A percentile compares a stretch with the other conserved stretches of the same genome.
These are phyloP conservation scores for Tetranychus truncatus DNA, from an alignment of 2,888 invertebrate genomes.

Conservation along the genomic window DNA sequence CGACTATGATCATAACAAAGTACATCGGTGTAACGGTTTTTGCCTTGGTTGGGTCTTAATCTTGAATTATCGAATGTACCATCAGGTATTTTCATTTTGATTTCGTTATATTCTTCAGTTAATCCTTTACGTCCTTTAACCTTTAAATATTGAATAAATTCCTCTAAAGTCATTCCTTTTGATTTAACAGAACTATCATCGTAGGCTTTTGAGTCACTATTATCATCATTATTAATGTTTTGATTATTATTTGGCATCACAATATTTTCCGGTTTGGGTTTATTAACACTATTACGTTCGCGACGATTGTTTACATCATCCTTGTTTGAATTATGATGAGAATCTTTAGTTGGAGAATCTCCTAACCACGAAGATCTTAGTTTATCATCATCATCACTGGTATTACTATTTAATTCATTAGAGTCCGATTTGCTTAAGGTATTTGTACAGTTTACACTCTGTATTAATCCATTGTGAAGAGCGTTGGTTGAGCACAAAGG, in stretches of 20 bases:
- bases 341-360: background rate
- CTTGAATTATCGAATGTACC: slow-evolving; percentile 72
- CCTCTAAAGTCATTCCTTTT: slow-evolving; percentile 43
- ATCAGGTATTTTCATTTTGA: slow-evolving; percentile 58
- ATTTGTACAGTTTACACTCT: background rate
- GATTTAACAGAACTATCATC: slow-evolving; percentile 7
- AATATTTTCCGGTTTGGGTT: slow-evolving; percentile 11
- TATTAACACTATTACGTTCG: slow-evolving; percentile 5
- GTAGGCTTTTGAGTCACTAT: background rate
- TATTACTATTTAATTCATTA: slow-evolving; percentile 8
- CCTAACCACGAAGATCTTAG: background rate
- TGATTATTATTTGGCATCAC: background rate
- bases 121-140: slow-evolving; percentile 53
- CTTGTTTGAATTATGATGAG: background rate
- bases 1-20: slow-evolving; percentile 87
- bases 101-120: slow-evolving; percentile 62
- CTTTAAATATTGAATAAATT: slow-evolving; percentile 56
- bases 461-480: slow-evolving; percentile 6
- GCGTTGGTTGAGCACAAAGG: background rate
- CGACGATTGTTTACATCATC: background rate
- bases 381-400: slow-evolving; percentile 10
- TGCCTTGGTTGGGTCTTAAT: slow-evolving; percentile 29
- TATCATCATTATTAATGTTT: slow-evolving; percentile 8
- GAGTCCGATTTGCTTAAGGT: slow-evolving; percentile 2
- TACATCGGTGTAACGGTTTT: slow-evolving; percentile 68